phyloP scores from a whole-genome alignment of 2,888 invertebrate genomes.

The Catocala sponsa region DNA sequence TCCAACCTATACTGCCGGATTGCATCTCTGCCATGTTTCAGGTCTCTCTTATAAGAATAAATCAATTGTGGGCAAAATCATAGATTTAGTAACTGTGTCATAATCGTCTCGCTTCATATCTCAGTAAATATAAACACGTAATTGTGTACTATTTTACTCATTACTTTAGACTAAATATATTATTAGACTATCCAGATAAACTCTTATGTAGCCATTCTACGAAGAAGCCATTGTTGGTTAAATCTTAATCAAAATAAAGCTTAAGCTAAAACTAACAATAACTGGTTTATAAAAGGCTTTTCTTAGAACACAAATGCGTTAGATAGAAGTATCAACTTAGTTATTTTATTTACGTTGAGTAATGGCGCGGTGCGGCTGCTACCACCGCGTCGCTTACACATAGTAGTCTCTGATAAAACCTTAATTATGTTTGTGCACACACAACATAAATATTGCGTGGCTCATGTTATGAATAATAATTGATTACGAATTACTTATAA shows the following conservation, averaged over 20 bases:
- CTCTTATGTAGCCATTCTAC: not conserved
- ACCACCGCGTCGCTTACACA: conserved; percentile 20
- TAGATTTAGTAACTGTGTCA: no score
- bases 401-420: conserved; percentile 48
- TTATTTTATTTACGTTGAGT: conserved; percentile 42
- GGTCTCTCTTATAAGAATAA: no score
- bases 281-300: conserved; percentile 34
- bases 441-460: no score
- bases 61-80: no score
- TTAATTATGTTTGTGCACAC: conserved; percentile 30
- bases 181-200: conserved; percentile 6
- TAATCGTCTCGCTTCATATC: no score
- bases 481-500: no score
- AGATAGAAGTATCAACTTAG: conserved; percentile 22
- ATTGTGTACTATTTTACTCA: no score
- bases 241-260: not conserved
- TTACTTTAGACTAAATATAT: not conserved
- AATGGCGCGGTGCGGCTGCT: conserved; percentile 19
- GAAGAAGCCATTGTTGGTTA: no score
- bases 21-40: no score
- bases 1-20: no score
- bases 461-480: no score
- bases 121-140: no score
- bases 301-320: conserved; percentile 39
- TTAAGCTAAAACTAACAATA: conserved; percentile 22